Conservation (phyloP, 2,888 invertebrate species). For the Chesias legatella region DNA sequence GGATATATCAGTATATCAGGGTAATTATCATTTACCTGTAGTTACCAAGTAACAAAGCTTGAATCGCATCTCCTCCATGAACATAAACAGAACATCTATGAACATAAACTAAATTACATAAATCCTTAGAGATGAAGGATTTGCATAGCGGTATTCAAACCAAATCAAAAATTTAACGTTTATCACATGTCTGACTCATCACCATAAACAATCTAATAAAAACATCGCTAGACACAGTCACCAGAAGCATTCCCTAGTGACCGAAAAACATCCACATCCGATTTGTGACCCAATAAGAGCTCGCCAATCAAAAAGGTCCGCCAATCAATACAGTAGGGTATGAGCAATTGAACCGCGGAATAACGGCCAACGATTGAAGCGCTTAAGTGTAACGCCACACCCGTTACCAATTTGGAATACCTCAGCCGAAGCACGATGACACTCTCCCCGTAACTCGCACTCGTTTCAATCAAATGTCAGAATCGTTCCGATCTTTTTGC, state of each 20-base stretch:
- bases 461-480: not conserved
- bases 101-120: too few relatives aligned
- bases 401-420: conserved; percentile 10
- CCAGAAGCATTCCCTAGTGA: conserved; percentile 37
- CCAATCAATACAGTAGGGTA: conserved; percentile 16
- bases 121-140: too few relatives aligned
- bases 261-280: conserved; percentile 36
- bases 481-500: not conserved
- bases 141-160: too few relatives aligned
- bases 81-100: too few relatives aligned
- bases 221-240: conserved; percentile 40
- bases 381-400: conserved; percentile 33
- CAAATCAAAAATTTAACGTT: too few relatives aligned
- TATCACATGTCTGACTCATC: too few relatives aligned
- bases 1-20: conserved; percentile 5
- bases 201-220: too few relatives aligned
- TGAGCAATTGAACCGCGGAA: conserved; percentile 17
- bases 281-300: conserved; percentile 21
- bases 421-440: conserved; percentile 2
- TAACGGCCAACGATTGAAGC: conserved; percentile 36
- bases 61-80: too few relatives aligned
- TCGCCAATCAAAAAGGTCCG: conserved; percentile 22
- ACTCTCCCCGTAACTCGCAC: conserved; percentile 5
- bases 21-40: conserved; percentile 3
- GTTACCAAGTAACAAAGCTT: too few relatives aligned